A percentile compares a stretch with the other conserved stretches of the same genome.
Evolutionary conservation across 2,113 vertebrate genomes (phyloP).

Genomic region (Poicephalus meyeri): DNA sequence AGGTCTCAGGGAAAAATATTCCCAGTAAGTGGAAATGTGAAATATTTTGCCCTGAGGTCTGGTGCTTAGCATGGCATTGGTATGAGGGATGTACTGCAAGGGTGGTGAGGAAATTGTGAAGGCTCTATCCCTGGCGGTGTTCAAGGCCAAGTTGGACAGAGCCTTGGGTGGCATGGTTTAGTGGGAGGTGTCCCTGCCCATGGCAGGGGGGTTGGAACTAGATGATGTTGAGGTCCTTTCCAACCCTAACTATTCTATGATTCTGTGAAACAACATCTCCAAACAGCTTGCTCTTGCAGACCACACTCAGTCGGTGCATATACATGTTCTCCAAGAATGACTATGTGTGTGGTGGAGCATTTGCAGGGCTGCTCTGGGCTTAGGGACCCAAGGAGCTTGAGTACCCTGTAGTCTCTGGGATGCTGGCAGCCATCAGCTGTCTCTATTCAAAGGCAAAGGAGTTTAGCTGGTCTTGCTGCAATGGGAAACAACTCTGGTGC

Average conservation of each 20-base stretch:
- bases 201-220: no score
- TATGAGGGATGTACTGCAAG: background rate
- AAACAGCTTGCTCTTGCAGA: background rate
- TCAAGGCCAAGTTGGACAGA: no score
- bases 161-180: no score
- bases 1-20: background rate
- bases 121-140: no score
- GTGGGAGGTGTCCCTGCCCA: no score
- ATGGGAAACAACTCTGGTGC: background rate
- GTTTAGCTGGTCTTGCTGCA: background rate
- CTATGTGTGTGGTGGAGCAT: rapidly evolving
- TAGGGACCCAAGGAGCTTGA: background rate
- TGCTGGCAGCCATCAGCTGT: background rate
- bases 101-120: no score
- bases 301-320: background rate
- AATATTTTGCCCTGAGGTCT: background rate
- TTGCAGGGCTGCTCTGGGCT: background rate
- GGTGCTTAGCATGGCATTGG: background rate
- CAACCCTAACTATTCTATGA: no score
- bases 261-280: background rate
- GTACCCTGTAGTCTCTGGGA: background rate
- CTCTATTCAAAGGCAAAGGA: background rate
- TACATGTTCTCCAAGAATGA: rapidly evolving
- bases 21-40: background rate
- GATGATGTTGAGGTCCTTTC: no score